Evolutionary conservation across 2,888 invertebrate genomes (phyloP).

Genomic region (Heliconius aoede): DNA sequence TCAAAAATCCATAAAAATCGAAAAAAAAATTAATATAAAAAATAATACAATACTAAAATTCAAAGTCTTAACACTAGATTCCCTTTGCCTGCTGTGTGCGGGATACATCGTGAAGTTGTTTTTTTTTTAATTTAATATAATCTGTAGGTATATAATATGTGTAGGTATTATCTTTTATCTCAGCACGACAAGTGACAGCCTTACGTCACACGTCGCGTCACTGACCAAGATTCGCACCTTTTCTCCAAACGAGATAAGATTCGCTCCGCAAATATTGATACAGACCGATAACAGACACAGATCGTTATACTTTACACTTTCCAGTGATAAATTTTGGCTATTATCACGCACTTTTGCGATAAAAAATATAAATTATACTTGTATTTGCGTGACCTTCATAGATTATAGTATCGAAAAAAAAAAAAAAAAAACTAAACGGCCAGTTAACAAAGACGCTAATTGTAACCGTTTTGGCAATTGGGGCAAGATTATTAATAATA

Average conservation of each 20-base stretch:
- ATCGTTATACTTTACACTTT: constrained; percentile 80
- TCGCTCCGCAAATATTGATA: constrained; percentile 68
- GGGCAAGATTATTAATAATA: constrained; percentile 27
- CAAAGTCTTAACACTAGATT: too few species aligned
- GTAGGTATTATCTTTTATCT: constrained; percentile 40
- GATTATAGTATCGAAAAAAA: constrained; percentile 16
- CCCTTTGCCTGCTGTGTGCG: too few species aligned
- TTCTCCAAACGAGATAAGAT: constrained; percentile 71
- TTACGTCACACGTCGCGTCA: constrained; percentile 70
- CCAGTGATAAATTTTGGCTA: constrained; percentile 66
- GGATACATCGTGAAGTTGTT: too few species aligned
- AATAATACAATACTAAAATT: too few species aligned
- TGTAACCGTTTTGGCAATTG: constrained; percentile 17
- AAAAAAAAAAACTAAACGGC: constrained; percentile 21
- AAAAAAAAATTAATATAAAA: not conserved
- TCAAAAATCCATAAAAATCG: not conserved
- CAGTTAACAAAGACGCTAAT: constrained; percentile 23
- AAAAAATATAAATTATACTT: constrained; percentile 54
- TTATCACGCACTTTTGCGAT: constrained; percentile 63
- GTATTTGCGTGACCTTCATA: constrained; percentile 46
- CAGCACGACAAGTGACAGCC: constrained; percentile 56
- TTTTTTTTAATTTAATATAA: constrained; percentile 9
- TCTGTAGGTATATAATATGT: constrained; percentile 1
- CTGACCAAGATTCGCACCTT: constrained; percentile 68
- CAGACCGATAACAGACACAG: constrained; percentile 68